Evolutionary conservation across 2,113 vertebrate species (phyloP).

Genomic region (Todiramphus chloris): DNA sequence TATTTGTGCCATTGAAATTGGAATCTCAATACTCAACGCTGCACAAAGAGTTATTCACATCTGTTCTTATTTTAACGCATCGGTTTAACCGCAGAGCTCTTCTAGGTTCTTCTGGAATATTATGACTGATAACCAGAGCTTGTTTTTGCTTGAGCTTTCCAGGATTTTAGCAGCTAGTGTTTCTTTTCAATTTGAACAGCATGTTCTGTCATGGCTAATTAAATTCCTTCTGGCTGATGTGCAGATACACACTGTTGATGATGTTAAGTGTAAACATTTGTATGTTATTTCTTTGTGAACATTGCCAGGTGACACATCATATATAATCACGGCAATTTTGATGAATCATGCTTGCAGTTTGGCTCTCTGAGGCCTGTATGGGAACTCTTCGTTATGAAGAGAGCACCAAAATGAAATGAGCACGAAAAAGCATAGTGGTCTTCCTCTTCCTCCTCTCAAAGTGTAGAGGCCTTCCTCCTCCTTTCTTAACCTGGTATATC

Average conservation of each 20-base stretch:
- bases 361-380: neutral
- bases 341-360: slow-evolving; percentile 46
- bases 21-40: fast-evolving
- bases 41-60: neutral
- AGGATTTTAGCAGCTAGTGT: slow-evolving; percentile 59
- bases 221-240: slow-evolving; percentile 64
- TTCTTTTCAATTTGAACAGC: slow-evolving; percentile 51
- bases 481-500: neutral
- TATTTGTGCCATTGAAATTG: neutral
- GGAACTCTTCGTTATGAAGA: neutral
- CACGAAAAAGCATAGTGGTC: neutral
- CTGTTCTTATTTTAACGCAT: neutral
- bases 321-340: slow-evolving; percentile 31
- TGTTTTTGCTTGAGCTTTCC: slow-evolving; percentile 52
- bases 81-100: neutral
- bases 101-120: slow-evolving; percentile 37
- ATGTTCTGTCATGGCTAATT: slow-evolving; percentile 65
- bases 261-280: slow-evolving; percentile 62
- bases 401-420: neutral
- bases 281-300: slow-evolving; percentile 45
- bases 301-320: slow-evolving; percentile 50
- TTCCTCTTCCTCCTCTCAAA: neutral
- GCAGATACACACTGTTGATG: slow-evolving; percentile 58
- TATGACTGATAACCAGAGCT: slow-evolving; percentile 35
- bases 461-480: neutral